Percentiles rank a stretch among this genome's conserved stretches.
These are phyloP conservation scores for Prunella himalayana DNA, from an alignment of 2,113 vertebrate species.

Conservation along the genomic window DNA sequence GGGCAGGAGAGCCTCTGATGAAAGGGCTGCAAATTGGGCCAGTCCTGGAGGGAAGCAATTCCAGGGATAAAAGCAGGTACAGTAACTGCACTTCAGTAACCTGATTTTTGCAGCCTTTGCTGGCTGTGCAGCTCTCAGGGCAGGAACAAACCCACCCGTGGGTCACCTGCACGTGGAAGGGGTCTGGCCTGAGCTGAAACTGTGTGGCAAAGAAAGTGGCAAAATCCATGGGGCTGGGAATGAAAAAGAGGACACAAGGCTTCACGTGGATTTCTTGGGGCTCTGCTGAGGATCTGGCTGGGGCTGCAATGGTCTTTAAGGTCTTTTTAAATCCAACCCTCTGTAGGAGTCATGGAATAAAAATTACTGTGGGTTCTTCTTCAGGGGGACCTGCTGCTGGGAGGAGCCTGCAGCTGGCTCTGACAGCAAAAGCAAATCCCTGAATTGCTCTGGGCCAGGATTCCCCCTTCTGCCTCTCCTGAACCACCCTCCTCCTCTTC, in stretches of 20 bases:
- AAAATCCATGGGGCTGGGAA: not conserved
- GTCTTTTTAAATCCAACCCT: not conserved
- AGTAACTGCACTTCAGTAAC: not conserved
- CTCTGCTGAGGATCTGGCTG: not conserved
- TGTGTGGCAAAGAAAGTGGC: accelerated
- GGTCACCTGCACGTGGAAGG: accelerated
- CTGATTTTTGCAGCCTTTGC: not conserved
- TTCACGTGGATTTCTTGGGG: accelerated
- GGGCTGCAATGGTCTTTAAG: not conserved
- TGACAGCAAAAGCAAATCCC: not conserved
- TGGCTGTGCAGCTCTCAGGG: not conserved
- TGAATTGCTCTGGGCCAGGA: not conserved
- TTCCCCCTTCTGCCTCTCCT: not conserved
- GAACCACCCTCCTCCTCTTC: not conserved
- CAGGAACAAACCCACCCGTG: not conserved
- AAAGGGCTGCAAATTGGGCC: not conserved
- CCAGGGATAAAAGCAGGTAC: not conserved
- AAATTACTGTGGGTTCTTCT: not conserved
- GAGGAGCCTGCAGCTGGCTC: not conserved
- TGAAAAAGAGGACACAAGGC: accelerated
- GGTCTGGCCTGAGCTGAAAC: not conserved
- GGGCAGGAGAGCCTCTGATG: not conserved
- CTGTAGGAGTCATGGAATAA: not conserved
- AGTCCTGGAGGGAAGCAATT: not conserved
- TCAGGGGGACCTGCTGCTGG: not conserved